A percentile compares a stretch with the other conserved stretches of the same genome.
phyloP scores from a whole-genome alignment of 92 coral and sea anemone genomes.

The Palythoa grandiflora region DNA sequence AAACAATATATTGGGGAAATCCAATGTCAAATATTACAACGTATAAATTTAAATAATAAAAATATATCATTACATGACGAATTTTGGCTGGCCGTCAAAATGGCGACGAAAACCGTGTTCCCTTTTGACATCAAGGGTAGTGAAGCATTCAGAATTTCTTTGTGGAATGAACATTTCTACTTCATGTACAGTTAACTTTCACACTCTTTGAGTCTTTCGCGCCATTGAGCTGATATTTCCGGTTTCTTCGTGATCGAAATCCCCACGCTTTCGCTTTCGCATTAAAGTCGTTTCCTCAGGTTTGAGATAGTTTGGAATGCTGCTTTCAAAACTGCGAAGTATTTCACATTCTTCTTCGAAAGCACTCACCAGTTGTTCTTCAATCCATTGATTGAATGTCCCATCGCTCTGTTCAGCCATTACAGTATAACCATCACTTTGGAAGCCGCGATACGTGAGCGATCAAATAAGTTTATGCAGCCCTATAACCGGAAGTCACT shows the following conservation, averaged over 20 bases:
- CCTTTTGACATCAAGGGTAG: too few relatives aligned
- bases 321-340: slow-evolving; percentile 62
- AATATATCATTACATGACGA: too few relatives aligned
- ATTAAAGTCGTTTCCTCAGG: neutral
- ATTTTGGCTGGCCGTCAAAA: too few relatives aligned
- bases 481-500: neutral
- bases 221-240: neutral
- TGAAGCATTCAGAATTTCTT: too few relatives aligned
- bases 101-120: too few relatives aligned
- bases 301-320: neutral
- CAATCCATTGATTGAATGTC: slow-evolving; percentile 68
- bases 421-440: neutral
- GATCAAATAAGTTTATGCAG: too few relatives aligned
- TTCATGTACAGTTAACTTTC: too few relatives aligned
- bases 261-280: slow-evolving; percentile 17
- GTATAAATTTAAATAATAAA: too few relatives aligned
- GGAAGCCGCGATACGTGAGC: too few relatives aligned
- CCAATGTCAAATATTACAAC: too few relatives aligned
- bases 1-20: too few relatives aligned
- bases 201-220: neutral
- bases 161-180: too few relatives aligned
- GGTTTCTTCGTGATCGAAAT: neutral
- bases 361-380: slow-evolving; percentile 59
- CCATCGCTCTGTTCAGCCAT: slow-evolving; percentile 20
- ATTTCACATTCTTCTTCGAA: slow-evolving; percentile 69